Conservation (phyloP, 2,797 vertebrate genomes). For the Iguana delicatissima region DNA sequence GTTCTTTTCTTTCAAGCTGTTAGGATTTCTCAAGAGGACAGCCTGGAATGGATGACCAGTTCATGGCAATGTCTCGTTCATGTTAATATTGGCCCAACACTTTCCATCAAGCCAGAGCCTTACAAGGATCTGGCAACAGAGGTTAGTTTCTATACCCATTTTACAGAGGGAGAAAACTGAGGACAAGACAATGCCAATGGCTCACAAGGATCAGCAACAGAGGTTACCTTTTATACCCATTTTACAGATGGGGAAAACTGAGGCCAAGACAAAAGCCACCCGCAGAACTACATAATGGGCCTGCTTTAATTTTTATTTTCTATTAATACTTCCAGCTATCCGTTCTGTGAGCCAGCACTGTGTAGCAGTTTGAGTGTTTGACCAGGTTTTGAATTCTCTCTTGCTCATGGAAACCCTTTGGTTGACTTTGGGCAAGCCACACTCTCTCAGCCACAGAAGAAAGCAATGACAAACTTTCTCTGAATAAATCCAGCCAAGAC, state of each 20-base stretch:
- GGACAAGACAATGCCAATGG: not conserved
- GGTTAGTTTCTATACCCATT: not conserved
- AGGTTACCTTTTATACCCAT: not conserved
- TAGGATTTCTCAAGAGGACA: too few relatives aligned
- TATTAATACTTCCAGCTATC: not conserved
- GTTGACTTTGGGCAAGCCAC: too few relatives aligned
- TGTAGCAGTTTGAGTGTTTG: too few relatives aligned
- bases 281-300: not conserved
- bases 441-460: too few relatives aligned
- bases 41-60: not conserved
- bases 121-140: not conserved
- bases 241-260: not conserved
- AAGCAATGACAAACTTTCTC: too few relatives aligned
- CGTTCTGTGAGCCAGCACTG: too few relatives aligned
- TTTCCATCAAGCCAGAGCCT: not conserved
- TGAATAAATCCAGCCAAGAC: too few relatives aligned
- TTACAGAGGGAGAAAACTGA: not conserved
- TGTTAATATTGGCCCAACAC: not conserved
- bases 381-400: too few relatives aligned
- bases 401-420: too few relatives aligned
- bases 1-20: not conserved
- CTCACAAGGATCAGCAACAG: too few relatives aligned
- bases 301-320: too few relatives aligned
- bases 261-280: not conserved
- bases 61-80: not conserved